These are phyloP conservation scores for Microplitis manilae DNA, from an alignment of 2,888 invertebrate genomes.

Conservation along the genomic window DNA sequence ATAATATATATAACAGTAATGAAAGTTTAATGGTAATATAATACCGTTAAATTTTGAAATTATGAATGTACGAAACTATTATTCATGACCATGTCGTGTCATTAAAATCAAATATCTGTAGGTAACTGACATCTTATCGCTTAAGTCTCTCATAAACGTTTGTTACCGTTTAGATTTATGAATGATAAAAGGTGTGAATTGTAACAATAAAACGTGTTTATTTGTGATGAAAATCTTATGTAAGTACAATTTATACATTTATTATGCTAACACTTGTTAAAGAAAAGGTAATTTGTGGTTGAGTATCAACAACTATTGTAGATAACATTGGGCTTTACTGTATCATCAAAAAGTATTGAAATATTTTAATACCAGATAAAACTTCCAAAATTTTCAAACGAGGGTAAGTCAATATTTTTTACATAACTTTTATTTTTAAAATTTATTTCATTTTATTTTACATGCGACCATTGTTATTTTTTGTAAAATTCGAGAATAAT, in stretches of 20 bases:
- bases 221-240: constrained; percentile 53
- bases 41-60: constrained; percentile 13
- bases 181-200: constrained; percentile 65
- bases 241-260: constrained; percentile 56
- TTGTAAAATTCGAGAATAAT: too few species aligned
- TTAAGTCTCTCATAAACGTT: constrained; percentile 56
- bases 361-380: neutral
- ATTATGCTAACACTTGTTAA: constrained; percentile 47
- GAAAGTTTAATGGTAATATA: constrained; percentile 4
- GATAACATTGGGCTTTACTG: constrained; percentile 31
- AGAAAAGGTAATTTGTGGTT: constrained; percentile 22
- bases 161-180: constrained; percentile 63
- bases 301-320: constrained; percentile 16
- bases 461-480: neutral
- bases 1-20: neutral
- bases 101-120: constrained; percentile 50
- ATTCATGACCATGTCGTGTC: constrained; percentile 32
- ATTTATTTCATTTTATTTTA: neutral
- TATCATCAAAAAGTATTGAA: constrained; percentile 15
- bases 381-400: neutral
- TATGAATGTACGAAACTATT: constrained; percentile 26
- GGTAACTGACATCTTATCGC: constrained; percentile 56
- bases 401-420: neutral
- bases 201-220: constrained; percentile 62
- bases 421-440: neutral